A percentile compares a stretch with the other conserved stretches of the same genome.
Evolutionary conservation across 2,888 invertebrate species (phyloP).

Genomic region (Temnothorax rugatulus): DNA sequence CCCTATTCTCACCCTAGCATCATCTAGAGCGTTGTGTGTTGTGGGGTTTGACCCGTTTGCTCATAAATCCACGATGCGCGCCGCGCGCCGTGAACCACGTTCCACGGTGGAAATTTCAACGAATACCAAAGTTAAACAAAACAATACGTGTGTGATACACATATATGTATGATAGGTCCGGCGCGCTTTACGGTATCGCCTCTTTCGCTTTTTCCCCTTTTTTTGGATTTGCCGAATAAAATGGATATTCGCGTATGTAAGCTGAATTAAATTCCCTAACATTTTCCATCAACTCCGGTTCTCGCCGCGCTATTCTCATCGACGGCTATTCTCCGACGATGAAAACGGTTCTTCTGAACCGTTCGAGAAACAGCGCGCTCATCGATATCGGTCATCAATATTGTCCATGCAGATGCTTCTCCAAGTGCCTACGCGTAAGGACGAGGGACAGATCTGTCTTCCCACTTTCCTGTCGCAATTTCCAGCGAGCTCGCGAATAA

Average conservation of each 20-base stretch:
- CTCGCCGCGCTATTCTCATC: conserved; percentile 11
- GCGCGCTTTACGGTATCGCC: neutral
- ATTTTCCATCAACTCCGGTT: conserved; percentile 16
- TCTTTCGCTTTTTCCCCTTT: neutral
- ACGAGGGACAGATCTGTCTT: neutral
- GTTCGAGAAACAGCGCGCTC: conserved; percentile 21
- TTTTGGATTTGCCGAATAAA: neutral
- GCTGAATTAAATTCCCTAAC: conserved; percentile 32
- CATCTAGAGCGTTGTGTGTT: conserved; percentile 24
- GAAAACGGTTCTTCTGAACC: conserved; percentile 10
- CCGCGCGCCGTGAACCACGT: conserved; percentile 18
- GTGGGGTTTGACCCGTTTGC: conserved; percentile 45
- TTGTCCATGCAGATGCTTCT: neutral
- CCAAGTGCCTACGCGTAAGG: conserved; percentile 13
- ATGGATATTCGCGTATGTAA: conserved; percentile 15
- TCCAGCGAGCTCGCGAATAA: conserved; percentile 59
- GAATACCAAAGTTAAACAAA: conserved; percentile 37
- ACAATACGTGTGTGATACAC: neutral
- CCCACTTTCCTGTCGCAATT: neutral
- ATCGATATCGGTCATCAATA: conserved; percentile 53
- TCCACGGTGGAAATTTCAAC: conserved; percentile 29
- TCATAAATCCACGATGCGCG: conserved; percentile 44
- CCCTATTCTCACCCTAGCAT: conserved; percentile 47
- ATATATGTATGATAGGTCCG: neutral
- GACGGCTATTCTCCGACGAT: conserved; percentile 14